These are phyloP conservation scores for Tragelaphus scriptus DNA, from an alignment of 2,113 vertebrate species.

Conservation along the genomic window DNA sequence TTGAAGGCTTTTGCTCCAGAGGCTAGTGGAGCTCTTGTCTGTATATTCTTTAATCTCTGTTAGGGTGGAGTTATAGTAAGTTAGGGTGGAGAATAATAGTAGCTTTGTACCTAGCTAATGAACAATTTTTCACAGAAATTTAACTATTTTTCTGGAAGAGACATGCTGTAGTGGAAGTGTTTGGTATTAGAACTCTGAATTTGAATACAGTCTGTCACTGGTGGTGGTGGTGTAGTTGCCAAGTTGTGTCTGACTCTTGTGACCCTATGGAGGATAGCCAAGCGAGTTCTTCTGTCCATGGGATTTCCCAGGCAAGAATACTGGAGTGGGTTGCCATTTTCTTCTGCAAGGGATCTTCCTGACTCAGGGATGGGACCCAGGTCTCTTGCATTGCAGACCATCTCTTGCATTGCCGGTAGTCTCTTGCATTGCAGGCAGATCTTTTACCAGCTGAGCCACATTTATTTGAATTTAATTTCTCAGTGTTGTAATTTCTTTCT, in stretches of 20 bases:
- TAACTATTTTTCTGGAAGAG: neutral
- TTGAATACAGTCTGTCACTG: neutral
- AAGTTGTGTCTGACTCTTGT: neutral
- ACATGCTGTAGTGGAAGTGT: neutral
- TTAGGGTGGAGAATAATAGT: neutral
- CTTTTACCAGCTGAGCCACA: neutral
- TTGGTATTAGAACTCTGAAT: conserved; percentile 19
- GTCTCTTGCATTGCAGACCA: neutral
- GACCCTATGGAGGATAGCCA: neutral
- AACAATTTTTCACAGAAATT: neutral
- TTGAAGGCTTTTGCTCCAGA: neutral
- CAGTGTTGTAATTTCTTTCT: neutral
- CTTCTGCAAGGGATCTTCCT: neutral
- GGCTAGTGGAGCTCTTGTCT: neutral
- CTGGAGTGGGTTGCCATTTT: neutral
- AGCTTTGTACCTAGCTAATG: neutral
- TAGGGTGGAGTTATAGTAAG: neutral
- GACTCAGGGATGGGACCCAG: neutral
- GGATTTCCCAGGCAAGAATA: neutral
- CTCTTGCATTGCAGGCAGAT: neutral
- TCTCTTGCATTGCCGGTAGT: neutral
- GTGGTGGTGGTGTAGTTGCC: neutral
- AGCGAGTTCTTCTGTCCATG: neutral
- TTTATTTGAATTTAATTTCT: conserved; percentile 6
- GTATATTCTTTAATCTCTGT: neutral